Evolutionary conservation across 2,888 invertebrate species (phyloP), one percentile per base, ranked within the genome.

Genomic region (Drosophila formosana): DNA sequence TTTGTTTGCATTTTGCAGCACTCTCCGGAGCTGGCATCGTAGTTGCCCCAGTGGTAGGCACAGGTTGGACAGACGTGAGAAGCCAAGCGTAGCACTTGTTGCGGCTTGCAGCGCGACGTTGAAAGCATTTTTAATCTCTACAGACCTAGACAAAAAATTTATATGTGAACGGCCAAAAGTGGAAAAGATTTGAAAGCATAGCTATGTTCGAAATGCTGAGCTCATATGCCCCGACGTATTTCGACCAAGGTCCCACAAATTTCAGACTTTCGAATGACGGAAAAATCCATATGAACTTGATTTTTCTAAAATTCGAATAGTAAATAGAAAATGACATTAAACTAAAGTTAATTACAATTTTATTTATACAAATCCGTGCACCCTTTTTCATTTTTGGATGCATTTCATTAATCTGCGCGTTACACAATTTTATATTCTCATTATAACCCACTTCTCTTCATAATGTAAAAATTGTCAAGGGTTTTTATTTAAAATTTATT

Each of bases 1-100:
- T 53, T 3, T 0, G 46, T 37, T 23, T 51, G 66, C 32, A 81
- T 43, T 13, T 47, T 61, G 8, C 61, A 55, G 26, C 82, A 73
- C 11, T 47, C n/a, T 0, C 63, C 61, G 1, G 47, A 26, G 4
- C 18, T 62, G 1, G 60, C 67, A 23, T 76, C 79, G 11, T 76
- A 72, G 28, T 51, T 75, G 9, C 68, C 56, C 66, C 84, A 70
- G 13, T 76, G 41, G 32, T 63, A 66, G 4, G 25, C 4, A 3
- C 52, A 28, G 1, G 11, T 37, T 0, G 34, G 26, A 5, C 7
- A 13, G 4, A 26, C 0, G 2, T 1, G 0, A 7, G 43, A 4
- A 30, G n/a, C 4, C 34, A 45, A 8, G 3, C n/a, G 47, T 34
- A 46, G 30, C 0, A 53, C 7, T 13, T 18, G 0, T 2, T 34